Percentiles rank a stretch among this genome's conserved stretches.
phyloP scores from a whole-genome alignment of 2,113 vertebrate species.

The Sprattus sprattus region DNA sequence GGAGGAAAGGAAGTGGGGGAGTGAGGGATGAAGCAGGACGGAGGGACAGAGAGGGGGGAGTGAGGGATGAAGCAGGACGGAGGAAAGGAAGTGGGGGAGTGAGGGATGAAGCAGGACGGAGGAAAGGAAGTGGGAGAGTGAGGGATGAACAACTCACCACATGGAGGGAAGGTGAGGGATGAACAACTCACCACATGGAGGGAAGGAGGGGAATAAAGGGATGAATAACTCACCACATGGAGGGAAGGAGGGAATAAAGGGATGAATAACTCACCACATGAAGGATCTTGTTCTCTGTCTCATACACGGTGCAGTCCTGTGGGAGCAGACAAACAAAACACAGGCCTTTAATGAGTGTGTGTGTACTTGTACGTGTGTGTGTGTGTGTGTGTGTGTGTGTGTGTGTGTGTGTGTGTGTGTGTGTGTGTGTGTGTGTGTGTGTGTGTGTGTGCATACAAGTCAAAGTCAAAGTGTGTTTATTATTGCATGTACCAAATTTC shows the following conservation, averaged over 20 bases:
- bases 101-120: neutral
- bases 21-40: too few relatives aligned
- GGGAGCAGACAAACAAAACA: constrained; percentile 44
- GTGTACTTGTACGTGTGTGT: neutral
- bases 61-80: too few relatives aligned
- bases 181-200: neutral
- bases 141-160: neutral
- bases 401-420: neutral
- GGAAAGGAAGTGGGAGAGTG: neutral
- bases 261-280: constrained; percentile 82
- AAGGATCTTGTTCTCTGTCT: constrained; percentile 91
- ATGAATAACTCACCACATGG: neutral
- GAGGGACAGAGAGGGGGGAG: too few relatives aligned
- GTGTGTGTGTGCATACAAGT: neutral
- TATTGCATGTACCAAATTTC: too few relatives aligned
- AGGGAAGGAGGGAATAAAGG: neutral
- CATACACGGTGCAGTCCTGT: constrained; percentile 88
- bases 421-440: neutral
- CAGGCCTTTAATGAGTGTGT: constrained; percentile 49
- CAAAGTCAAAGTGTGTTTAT: too few relatives aligned
- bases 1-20: too few relatives aligned
- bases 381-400: neutral
- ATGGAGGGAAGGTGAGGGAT: neutral
- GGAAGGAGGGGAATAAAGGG: neutral
- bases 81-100: too few relatives aligned